Percentiles rank a stretch among this genome's conserved stretches.
Evolutionary conservation across 2,797 vertebrate species (phyloP).

Genomic region (Mormyrus proboscirostris): DNA sequence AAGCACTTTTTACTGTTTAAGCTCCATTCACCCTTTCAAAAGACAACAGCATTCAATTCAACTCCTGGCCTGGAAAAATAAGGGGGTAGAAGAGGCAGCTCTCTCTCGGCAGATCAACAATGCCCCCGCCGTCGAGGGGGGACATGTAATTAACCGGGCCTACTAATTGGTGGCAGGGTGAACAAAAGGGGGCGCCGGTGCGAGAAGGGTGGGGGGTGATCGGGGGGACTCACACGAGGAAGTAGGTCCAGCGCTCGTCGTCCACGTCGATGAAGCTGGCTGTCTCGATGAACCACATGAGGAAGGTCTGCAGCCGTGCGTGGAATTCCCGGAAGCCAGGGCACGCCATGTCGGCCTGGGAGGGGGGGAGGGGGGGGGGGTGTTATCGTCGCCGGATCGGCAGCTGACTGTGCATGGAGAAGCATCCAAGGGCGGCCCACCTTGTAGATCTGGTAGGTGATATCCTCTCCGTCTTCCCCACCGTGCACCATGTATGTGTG

Average conservation of each 20-base stretch:
- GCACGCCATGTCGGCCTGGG: conserved; percentile 83
- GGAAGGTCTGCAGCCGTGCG: conserved; percentile 94
- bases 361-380: conserved; percentile 45
- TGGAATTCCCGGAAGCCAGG: conserved; percentile 93
- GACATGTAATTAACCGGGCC: conserved; percentile 98
- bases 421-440: conserved; percentile 46
- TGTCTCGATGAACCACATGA: conserved; percentile 99
- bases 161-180: conserved; percentile 84
- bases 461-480: conserved; percentile 80
- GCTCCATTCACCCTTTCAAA: conserved; percentile 95
- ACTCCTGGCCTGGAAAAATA: conserved; percentile 79
- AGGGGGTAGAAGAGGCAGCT: conserved; percentile 75
- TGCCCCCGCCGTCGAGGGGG: conserved; percentile 78
- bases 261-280: conserved; percentile 97
- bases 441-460: conserved; percentile 91
- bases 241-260: conserved; percentile 98
- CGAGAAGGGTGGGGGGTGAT: conserved; percentile 39
- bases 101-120: conserved; percentile 97
- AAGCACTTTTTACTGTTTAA: conserved; percentile 99
- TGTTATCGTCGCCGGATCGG: not conserved
- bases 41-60: conserved; percentile 99
- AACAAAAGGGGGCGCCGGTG: conserved; percentile 71
- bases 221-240: conserved; percentile 90
- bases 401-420: not conserved
- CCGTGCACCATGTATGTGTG: conserved; percentile 85